Conservation (phyloP, 2,113 vertebrate genomes). For the Pica pica region DNA sequence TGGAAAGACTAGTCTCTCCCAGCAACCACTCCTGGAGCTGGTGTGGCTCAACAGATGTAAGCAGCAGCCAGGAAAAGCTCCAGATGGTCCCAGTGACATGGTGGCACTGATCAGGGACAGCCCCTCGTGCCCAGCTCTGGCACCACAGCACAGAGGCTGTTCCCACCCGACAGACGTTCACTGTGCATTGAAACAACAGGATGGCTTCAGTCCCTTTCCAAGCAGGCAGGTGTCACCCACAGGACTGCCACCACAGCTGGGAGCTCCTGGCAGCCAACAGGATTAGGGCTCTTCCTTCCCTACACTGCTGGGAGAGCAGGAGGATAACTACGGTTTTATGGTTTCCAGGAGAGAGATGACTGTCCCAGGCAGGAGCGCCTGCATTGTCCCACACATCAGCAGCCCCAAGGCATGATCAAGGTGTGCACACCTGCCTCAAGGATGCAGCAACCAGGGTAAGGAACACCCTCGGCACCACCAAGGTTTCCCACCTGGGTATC, state of each 20-base stretch:
- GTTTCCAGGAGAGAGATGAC: not conserved
- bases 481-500: not conserved
- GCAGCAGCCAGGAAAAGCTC: not conserved
- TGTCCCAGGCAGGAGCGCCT: not conserved
- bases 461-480: not conserved
- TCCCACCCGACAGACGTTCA: rapidly evolving
- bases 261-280: not conserved
- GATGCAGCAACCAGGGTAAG: not conserved
- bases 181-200: rapidly evolving
- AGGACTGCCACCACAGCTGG: not conserved
- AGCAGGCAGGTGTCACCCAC: not conserved
- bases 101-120: not conserved
- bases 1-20: not conserved
- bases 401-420: not conserved
- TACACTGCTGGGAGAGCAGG: not conserved
- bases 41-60: not conserved
- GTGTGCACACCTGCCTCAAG: not conserved
- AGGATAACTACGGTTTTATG: not conserved
- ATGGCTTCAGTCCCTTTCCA: not conserved
- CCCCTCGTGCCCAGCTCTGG: not conserved
- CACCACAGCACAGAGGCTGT: rapidly evolving
- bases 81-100: not conserved
- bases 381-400: rapidly evolving
- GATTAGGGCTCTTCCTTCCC: not conserved
- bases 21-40: not conserved